Evolutionary conservation across 2,888 invertebrate genomes (phyloP).

Genomic region (Acholoe squamosa): DNA sequence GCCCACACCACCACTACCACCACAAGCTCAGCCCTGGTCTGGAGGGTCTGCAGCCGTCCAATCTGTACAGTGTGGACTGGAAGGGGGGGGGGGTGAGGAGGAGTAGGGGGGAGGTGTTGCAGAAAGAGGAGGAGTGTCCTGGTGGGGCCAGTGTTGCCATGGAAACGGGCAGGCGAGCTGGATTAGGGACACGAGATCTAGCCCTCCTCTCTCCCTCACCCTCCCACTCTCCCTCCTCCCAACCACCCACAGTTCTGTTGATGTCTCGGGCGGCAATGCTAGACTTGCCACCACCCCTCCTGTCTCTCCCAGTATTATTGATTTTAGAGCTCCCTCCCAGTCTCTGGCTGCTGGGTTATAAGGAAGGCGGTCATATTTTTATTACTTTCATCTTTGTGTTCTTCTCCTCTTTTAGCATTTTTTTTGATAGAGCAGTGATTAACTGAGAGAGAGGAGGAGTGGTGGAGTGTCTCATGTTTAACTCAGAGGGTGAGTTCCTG

Average conservation of each 20-base stretch:
- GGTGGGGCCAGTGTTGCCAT: constrained; percentile 39
- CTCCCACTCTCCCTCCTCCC: background rate
- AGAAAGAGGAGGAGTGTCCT: background rate
- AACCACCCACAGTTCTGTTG: background rate
- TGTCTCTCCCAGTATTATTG: background rate
- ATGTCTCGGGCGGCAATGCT: background rate
- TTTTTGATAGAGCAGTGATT: too few species aligned
- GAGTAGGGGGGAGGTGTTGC: background rate
- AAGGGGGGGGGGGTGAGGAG: background rate
- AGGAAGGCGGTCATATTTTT: too few species aligned
- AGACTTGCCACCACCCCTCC: background rate
- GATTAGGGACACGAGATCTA: constrained; percentile 56
- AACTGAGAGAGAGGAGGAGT: too few species aligned
- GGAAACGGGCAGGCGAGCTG: constrained; percentile 7
- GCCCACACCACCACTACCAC: too few species aligned
- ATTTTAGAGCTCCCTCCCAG: background rate
- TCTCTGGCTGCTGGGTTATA: background rate
- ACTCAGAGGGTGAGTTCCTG: too few species aligned
- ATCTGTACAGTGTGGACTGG: background rate
- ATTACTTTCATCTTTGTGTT: too few species aligned
- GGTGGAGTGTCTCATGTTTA: too few species aligned
- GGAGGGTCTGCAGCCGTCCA: too few species aligned
- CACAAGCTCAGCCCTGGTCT: too few species aligned
- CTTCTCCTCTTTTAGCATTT: too few species aligned
- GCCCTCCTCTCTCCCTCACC: background rate